A percentile compares a stretch with the other conserved stretches of the same genome.
Evolutionary conservation across 1,140 invertebrate genomes (phyloP).

Genomic region (Drosophila tsacasi): DNA sequence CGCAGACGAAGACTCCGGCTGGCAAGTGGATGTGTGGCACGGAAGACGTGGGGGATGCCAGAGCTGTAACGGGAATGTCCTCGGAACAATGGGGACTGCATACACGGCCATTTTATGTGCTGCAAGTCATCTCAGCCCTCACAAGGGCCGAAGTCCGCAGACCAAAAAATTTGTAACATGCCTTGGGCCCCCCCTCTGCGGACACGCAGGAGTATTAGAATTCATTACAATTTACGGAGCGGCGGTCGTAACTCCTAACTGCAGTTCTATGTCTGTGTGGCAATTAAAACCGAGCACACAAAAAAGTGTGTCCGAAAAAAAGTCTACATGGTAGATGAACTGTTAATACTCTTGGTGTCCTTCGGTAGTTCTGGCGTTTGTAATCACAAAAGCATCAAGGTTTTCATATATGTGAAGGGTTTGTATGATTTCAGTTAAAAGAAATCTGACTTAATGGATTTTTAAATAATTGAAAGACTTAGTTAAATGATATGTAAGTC

Average conservation of each 20-base stretch:
- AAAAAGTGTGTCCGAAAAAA: constrained; percentile 4
- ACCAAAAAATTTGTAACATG: constrained; percentile 66
- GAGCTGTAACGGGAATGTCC: constrained; percentile 11
- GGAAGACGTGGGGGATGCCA: constrained; percentile 6
- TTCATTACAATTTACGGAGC: constrained; percentile 76
- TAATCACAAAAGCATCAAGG: not conserved
- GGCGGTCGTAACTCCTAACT: constrained; percentile 57
- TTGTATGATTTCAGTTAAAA: not conserved
- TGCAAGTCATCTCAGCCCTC: constrained; percentile 3
- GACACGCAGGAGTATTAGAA: constrained; percentile 63
- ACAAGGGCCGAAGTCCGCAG: constrained; percentile 12
- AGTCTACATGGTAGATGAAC: constrained; percentile 9
- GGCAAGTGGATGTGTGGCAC: not conserved
- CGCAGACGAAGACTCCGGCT: constrained; percentile 10
- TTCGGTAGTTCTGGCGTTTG: not conserved
- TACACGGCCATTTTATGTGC: constrained; percentile 57
- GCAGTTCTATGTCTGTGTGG: constrained; percentile 53
- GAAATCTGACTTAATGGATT: not conserved
- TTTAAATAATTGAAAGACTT: not conserved
- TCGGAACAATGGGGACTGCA: constrained; percentile 53
- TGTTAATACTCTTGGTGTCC: constrained; percentile 10
- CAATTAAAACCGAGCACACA: constrained; percentile 72
- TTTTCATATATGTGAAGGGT: not conserved
- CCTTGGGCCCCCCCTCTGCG: constrained; percentile 41
- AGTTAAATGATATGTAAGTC: not conserved